Evolutionary conservation across 64 coral and sea anemone species (phyloP).

Genomic region (Hydrozoanthus tunicans): DNA sequence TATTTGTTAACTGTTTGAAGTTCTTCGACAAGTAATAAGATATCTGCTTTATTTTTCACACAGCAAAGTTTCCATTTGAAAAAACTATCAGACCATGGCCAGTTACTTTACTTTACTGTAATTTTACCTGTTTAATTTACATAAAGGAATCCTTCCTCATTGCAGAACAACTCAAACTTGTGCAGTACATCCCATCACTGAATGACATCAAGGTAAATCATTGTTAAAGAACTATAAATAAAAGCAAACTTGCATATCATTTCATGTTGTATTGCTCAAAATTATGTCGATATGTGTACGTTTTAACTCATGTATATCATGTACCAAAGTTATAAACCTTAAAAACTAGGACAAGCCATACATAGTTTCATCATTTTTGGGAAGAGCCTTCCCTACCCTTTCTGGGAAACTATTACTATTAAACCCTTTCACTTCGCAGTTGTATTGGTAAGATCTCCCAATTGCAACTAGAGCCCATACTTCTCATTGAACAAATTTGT

Average conservation of each 20-base stretch:
- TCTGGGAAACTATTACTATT: too few species aligned
- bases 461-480: too few species aligned
- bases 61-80: not conserved
- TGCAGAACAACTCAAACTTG: slow-evolving; percentile 73
- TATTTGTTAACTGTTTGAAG: too few species aligned
- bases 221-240: not conserved
- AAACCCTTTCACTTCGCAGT: too few species aligned
- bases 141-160: not conserved
- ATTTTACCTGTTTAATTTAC: not conserved
- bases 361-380: too few species aligned
- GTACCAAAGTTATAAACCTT: too few species aligned
- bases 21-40: too few species aligned
- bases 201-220: slow-evolving; percentile 78
- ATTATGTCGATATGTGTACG: not conserved
- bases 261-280: not conserved
- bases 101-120: not conserved
- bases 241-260: not conserved
- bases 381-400: too few species aligned
- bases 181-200: slow-evolving; percentile 84
- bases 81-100: not conserved
- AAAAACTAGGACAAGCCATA: too few species aligned
- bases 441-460: too few species aligned
- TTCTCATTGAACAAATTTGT: too few species aligned
- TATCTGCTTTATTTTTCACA: not conserved
- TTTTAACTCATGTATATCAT: too few species aligned